Evolutionary conservation across 2,113 vertebrate genomes (phyloP).

Genomic region (Anarrhichthys ocellatus): DNA sequence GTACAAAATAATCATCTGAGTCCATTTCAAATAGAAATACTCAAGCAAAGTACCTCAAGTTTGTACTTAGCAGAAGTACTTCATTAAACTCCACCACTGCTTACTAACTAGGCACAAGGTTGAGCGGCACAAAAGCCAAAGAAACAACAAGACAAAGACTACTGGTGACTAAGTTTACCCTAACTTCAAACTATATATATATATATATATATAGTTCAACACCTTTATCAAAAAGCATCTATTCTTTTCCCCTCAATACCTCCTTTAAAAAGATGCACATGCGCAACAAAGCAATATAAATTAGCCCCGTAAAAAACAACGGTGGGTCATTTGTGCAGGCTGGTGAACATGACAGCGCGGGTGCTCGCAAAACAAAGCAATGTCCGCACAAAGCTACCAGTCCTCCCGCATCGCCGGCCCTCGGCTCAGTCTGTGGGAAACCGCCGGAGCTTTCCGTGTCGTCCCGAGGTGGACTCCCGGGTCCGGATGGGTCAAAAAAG

Average conservation of each 20-base stretch:
- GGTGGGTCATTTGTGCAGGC: neutral
- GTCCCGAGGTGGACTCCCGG: conserved; percentile 4
- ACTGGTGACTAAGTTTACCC: neutral
- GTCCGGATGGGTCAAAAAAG: conserved; percentile 50
- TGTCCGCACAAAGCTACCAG: conserved; percentile 40
- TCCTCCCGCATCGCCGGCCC: conserved; percentile 20
- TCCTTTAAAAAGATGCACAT: neutral
- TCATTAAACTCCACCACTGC: conserved; percentile 13
- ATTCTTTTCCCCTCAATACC: neutral
- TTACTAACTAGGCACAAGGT: conserved; percentile 18
- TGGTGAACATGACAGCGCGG: conserved; percentile 32
- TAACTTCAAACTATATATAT: conserved; percentile 13
- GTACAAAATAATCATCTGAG: neutral
- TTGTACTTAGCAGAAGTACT: conserved; percentile 7
- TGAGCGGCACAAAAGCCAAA: conserved; percentile 8
- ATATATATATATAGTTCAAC: conserved; percentile 3
- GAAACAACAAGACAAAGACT: conserved; percentile 8
- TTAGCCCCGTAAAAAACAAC: neutral
- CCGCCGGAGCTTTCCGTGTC: too few relatives aligned
- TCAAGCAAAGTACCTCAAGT: conserved; percentile 10
- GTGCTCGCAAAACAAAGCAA: conserved; percentile 47
- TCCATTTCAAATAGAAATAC: conserved; percentile 12
- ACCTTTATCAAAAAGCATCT: conserved; percentile 8
- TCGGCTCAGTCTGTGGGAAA: neutral
- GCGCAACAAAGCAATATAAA: conserved; percentile 36